Evolutionary conservation across 64 coral and sea anemone species (phyloP).

Genomic region (Anthopleura sola): DNA sequence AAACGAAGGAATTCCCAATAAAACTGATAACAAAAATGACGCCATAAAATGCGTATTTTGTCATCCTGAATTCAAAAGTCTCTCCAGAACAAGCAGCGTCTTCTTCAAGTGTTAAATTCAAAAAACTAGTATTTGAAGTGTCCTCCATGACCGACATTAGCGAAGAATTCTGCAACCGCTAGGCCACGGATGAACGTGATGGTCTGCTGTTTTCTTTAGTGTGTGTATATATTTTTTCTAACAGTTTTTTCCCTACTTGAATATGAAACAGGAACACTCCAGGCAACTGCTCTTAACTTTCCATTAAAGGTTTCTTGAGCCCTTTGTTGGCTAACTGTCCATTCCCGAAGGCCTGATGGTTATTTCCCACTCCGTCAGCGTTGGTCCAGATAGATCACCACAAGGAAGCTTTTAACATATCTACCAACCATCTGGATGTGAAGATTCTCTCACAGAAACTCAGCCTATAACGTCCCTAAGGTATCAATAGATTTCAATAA

Average conservation of each 20-base stretch:
- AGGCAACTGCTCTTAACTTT: neutral
- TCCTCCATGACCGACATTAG: neutral
- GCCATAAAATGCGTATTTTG: slow-evolving; percentile 59
- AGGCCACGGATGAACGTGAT: neutral
- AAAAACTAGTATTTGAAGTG: neutral
- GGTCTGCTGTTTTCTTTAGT: neutral
- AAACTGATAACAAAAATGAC: slow-evolving; percentile 56
- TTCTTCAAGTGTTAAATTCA: neutral
- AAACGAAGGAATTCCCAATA: slow-evolving; percentile 64
- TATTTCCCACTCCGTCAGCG: neutral
- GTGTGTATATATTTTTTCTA: neutral
- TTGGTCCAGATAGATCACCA: neutral
- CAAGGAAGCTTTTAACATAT: neutral
- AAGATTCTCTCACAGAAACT: neutral
- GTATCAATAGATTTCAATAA: neutral
- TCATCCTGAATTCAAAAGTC: slow-evolving; percentile 1
- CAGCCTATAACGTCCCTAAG: neutral
- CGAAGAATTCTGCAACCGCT: neutral
- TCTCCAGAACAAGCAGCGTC: slow-evolving; percentile 14
- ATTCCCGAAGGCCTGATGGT: neutral
- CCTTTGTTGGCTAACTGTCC: neutral
- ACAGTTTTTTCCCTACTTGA: neutral
- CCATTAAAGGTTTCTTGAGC: neutral
- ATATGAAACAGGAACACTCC: neutral
- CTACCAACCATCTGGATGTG: neutral